Evolutionary conservation across 2,797 vertebrate genomes (phyloP), one percentile per base, ranked within the genome.

Genomic region (Lepus townsendii): DNA sequence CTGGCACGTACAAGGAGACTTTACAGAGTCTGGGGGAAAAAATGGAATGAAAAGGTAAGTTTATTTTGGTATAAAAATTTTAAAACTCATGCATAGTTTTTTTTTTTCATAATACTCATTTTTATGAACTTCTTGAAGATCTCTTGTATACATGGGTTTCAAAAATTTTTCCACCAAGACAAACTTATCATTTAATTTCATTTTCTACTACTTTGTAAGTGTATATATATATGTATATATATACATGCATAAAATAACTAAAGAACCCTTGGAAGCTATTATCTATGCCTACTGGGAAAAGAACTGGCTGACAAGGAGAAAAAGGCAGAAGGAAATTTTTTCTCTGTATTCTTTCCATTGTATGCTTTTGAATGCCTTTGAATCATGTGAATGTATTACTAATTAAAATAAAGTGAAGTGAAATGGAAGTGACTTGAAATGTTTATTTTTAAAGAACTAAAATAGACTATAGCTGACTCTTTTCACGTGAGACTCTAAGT

Each of bases 311-410:
- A 65, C 50, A 73, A 60, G 42, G 19, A 75, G 5, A 35, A 75
- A 72, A 89, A 52, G 13, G 2, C 57, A 1, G 47, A 77, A 95
- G 5, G 0, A 7, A 72, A 13, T 17, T 5, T 13, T 80, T 73
- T 38, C 27, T 62, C 7, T n/a, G 24, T 38, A 35, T 77, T 6
- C 3, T 88, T 62, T 84, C 19, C 32, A 22, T 84, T 38, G 63
- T 7, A 62, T 88, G 83, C 2, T 79, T 92, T 50, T 92, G 42
- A 86, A 75, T 73, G 54, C 71, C 19, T 95, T 86, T 72, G 19
- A 89, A 66, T 13, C 26, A 76, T 50, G 3, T 27, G 16, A 82
- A 57, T 65, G 8, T 71, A 76, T 66, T 90, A 66, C 12, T 82
- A 35, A 88, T 69, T 76, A 27, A 88, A 84, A 71, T n/a, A 19